Evolutionary conservation across 2,888 invertebrate species (phyloP), one percentile per base, ranked within the genome.

Genomic region (Cetonia aurata): DNA sequence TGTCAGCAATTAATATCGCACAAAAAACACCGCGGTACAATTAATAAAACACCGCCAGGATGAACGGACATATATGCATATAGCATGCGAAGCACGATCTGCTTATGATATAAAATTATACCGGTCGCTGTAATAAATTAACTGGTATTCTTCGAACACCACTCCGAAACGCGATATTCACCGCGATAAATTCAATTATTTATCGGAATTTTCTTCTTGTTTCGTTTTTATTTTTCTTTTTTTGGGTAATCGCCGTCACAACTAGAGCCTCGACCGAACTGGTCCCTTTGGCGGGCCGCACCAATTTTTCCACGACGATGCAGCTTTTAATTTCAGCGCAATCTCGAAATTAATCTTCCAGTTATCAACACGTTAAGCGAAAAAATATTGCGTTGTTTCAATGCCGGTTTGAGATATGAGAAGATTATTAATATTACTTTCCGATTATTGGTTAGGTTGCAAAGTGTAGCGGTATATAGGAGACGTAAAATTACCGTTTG

Each of bases 51-150:
- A 44, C 44, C 44, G 44, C 44, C 44, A 41, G 44, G 13, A n/a
- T 44, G 44, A n/a, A 44, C 44, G 6, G 10, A 6, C 44, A 44
- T 6, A 44, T 13, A 44, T 6, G 44, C 25, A 25, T 25, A 25
- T 25, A 25, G 25, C 4, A 25, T n/a, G 44, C 44, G 44, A 44
- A 44, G 1, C 44, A 13, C 44, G 44, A 44, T 13, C 12, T 44
- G 13, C 44, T 44, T 44, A 44, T 44, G 13, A 44, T 44, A 44
- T 44, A 44, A 44, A 44, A 44, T 44, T 44, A 44, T 44, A 44
- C 12, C 44, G 44, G 13, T 13, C 44, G 10, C 10, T 13, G 44
- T 6, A 3, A 44, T 44, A 44, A 44, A 44, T 44, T 44, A 44
- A 44, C 13, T 44, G 12, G 44, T 44, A 44, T 44, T 44, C 44